phyloP scores from a whole-genome alignment of 2,888 invertebrate species.

The Clistopyga incitator region DNA sequence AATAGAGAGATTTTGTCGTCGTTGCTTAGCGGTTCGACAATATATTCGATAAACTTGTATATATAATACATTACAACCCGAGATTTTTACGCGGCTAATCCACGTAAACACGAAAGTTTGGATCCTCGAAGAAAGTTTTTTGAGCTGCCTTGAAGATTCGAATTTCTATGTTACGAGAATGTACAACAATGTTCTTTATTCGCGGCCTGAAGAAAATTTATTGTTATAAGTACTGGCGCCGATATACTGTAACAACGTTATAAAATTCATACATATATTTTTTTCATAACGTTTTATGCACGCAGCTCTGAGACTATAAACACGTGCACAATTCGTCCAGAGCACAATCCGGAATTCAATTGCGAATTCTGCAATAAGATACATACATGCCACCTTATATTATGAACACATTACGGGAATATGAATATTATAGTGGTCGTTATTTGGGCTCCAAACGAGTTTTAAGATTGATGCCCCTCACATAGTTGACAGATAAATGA shows the following conservation, averaged over 20 bases:
- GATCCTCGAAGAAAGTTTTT: not conserved
- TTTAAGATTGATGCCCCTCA: too few relatives aligned
- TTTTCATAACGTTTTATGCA: constrained; percentile 20
- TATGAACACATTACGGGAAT: constrained; percentile 7
- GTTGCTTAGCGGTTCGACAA: constrained; percentile 33
- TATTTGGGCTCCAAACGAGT: too few relatives aligned
- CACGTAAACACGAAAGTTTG: not conserved
- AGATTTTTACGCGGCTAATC: not conserved
- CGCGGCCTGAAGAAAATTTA: constrained; percentile 9
- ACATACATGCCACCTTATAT: constrained; percentile 9
- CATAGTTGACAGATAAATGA: not conserved
- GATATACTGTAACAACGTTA: constrained; percentile 26
- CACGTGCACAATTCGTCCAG: constrained; percentile 29
- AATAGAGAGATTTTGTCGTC: not conserved
- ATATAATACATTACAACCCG: constrained; percentile 9
- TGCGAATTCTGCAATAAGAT: constrained; percentile 8
- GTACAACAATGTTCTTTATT: constrained; percentile 2
- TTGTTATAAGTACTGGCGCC: constrained; percentile 12
- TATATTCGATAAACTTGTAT: constrained; percentile 11
- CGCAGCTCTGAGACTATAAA: constrained; percentile 11
- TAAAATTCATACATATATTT: constrained; percentile 7
- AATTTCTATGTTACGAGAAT: constrained; percentile 3
- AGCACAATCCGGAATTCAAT: constrained; percentile 20
- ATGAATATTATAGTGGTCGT: not conserved
- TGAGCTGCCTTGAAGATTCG: not conserved